Percentiles rank a stretch among this genome's conserved stretches.
Evolutionary conservation across 2,888 invertebrate genomes (phyloP).

Genomic region (Pocota personata): DNA sequence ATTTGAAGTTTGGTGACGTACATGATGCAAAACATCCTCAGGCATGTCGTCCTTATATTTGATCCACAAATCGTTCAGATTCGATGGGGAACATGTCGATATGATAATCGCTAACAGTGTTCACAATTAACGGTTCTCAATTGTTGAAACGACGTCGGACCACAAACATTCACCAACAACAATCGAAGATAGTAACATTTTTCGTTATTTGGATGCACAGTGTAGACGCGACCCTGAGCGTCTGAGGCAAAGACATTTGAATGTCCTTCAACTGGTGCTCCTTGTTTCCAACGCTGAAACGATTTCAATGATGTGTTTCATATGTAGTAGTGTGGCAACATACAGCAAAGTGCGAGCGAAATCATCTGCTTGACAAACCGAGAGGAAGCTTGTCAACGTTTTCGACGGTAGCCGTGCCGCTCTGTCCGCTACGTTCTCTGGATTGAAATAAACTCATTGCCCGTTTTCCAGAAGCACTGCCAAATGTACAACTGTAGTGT

Average conservation of each 20-base stretch:
- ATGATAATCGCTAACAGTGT: conserved; percentile 9
- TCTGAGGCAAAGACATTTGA: conserved; percentile 12
- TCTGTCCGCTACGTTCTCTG: neutral
- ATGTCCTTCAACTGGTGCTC: conserved; percentile 15
- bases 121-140: no score
- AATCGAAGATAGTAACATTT: neutral
- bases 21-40: no score
- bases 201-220: conserved; percentile 16
- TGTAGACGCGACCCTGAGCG: conserved; percentile 17
- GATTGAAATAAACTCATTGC: no score
- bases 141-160: no score
- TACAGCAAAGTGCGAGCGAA: neutral
- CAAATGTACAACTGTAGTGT: no score
- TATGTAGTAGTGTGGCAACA: neutral
- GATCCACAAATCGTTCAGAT: conserved; percentile 4
- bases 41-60: conserved; percentile 21
- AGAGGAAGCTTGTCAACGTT: neutral
- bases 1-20: conserved; percentile 14
- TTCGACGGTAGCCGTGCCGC: neutral
- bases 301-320: neutral
- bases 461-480: no score
- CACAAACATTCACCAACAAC: no score
- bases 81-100: neutral
- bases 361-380: neutral
- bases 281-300: conserved; percentile 23